phyloP scores from a whole-genome alignment of 2,797 vertebrate genomes.

The Eupleurogrammus muticus region DNA sequence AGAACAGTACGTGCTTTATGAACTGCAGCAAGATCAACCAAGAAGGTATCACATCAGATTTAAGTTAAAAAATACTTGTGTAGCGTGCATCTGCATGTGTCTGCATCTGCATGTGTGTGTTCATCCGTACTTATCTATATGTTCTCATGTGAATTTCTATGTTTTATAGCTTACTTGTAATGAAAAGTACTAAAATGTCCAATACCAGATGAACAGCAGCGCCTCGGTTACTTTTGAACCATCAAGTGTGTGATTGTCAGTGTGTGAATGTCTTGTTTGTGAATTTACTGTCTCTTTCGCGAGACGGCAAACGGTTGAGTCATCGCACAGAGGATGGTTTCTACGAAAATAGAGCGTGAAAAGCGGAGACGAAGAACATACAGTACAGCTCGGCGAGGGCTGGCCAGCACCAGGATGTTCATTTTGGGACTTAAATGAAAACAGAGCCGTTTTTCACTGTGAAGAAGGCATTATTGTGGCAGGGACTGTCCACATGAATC shows the following conservation, averaged over 20 bases:
- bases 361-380: slow-evolving; percentile 28
- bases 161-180: no score
- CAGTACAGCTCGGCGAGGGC: slow-evolving; percentile 5
- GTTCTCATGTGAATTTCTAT: no score
- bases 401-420: slow-evolving; percentile 31
- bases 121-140: no score
- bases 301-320: slow-evolving; percentile 21
- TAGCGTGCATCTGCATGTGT: no score
- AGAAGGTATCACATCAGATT: slow-evolving; percentile 60
- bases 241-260: slow-evolving; percentile 17
- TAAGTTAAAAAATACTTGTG: no score
- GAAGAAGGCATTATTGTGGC: slow-evolving; percentile 73
- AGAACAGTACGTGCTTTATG: slow-evolving; percentile 24
- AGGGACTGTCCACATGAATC: slow-evolving; percentile 69
- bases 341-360: slow-evolving; percentile 11
- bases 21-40: not conserved
- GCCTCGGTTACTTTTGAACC: slow-evolving; percentile 14
- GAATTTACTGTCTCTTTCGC: slow-evolving; percentile 11
- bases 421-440: slow-evolving; percentile 62
- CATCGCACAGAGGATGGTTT: slow-evolving; percentile 10
- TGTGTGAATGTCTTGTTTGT: slow-evolving; percentile 22
- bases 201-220: slow-evolving; percentile 9
- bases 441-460: slow-evolving; percentile 55
- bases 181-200: no score
- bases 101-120: no score